These are phyloP conservation scores for Chionoecetes opilio DNA, from an alignment of 1,140 invertebrate species.

Conservation along the genomic window DNA sequence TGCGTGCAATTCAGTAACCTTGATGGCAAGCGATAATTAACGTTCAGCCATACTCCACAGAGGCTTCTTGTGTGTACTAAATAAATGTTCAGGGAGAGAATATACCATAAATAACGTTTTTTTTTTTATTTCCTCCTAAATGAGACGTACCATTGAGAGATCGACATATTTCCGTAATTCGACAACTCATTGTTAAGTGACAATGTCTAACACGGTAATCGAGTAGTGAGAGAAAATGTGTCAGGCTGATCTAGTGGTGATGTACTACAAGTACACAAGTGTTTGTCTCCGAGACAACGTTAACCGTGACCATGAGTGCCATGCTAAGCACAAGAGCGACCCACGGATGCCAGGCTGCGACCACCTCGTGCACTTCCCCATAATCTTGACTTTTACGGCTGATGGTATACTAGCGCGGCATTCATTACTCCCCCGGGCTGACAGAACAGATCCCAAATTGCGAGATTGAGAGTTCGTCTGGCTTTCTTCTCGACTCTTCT, in stretches of 20 bases:
- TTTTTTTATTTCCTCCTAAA: neutral
- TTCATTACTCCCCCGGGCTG: neutral
- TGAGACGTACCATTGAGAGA: neutral
- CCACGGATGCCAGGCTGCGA: neutral
- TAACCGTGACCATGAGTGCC: neutral
- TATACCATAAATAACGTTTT: neutral
- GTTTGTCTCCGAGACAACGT: neutral
- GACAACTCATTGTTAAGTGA: neutral
- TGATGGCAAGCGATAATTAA: neutral
- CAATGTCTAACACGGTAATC: neutral
- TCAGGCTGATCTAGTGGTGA: neutral
- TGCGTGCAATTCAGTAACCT: neutral
- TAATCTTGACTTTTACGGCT: neutral
- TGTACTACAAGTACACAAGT: no score
- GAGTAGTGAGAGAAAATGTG: neutral
- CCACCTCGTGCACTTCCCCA: neutral
- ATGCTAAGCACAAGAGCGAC: neutral
- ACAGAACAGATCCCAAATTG: constrained; percentile 45
- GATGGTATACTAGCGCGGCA: neutral
- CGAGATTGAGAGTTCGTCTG: constrained; percentile 56
- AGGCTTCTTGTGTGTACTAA: neutral
- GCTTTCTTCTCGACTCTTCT: constrained; percentile 31
- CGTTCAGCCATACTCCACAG: neutral
- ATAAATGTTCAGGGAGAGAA: neutral
- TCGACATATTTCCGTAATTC: neutral